Evolutionary conservation across 2,113 vertebrate genomes (phyloP).

Genomic region (Dicentrarchus labrax): DNA sequence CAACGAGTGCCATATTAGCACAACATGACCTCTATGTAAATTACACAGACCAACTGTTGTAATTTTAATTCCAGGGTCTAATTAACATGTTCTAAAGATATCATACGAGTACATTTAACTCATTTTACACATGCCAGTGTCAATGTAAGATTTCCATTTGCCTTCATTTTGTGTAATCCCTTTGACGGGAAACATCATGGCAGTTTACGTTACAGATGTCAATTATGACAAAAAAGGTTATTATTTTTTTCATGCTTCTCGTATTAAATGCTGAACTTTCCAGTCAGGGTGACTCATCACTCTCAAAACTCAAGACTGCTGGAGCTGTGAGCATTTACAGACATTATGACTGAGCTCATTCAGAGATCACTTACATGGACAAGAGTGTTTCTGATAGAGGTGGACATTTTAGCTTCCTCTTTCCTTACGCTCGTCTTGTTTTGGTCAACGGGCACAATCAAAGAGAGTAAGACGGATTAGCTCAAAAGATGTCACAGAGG

Average conservation of each 20-base stretch:
- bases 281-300: constrained; percentile 29
- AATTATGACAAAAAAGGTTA: constrained; percentile 43
- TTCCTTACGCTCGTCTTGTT: not conserved
- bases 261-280: constrained; percentile 52
- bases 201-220: constrained; percentile 32
- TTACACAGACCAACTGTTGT: constrained; percentile 80
- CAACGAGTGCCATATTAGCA: constrained; percentile 89
- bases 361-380: constrained; percentile 21
- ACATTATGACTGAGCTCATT: constrained; percentile 13
- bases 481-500: not conserved
- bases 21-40: constrained; percentile 91
- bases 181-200: constrained; percentile 34
- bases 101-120: constrained; percentile 76
- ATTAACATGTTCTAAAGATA: constrained; percentile 78
- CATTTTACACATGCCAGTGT: constrained; percentile 72
- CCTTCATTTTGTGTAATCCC: constrained; percentile 48
- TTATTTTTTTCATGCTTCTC: constrained; percentile 41
- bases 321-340: constrained; percentile 21
- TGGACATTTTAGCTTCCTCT: not conserved
- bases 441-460: constrained; percentile 32
- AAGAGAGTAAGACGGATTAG: not conserved
- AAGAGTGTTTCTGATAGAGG: constrained; percentile 17
- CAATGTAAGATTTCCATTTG: constrained; percentile 61
- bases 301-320: constrained; percentile 30
- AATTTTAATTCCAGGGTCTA: constrained; percentile 80